phyloP scores from a whole-genome alignment of 1,140 invertebrate species.

The Aporrectodea caliginosa region DNA sequence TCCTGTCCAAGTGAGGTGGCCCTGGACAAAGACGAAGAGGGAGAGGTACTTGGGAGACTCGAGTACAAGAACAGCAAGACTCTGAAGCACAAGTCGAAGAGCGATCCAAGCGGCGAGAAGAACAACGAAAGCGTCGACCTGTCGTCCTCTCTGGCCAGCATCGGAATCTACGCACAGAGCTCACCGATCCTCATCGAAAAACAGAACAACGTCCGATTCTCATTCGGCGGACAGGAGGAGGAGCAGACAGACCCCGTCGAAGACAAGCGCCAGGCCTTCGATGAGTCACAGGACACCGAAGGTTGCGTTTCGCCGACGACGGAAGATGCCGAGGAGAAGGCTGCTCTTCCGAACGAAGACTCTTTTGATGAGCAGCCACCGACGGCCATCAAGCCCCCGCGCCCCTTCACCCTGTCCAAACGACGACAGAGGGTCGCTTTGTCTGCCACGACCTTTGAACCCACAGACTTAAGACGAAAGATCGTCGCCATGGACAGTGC shows the following conservation, averaged over 20 bases:
- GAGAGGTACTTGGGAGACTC: neutral
- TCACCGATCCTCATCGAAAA: neutral
- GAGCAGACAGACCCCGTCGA: neutral
- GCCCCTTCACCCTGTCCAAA: neutral
- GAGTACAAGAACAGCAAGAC: neutral
- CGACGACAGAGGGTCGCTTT: no score
- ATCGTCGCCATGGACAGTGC: no score
- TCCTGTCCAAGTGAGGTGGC: neutral
- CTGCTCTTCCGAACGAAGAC: neutral
- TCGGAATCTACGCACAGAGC: neutral
- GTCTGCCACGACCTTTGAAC: no score
- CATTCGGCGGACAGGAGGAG: neutral
- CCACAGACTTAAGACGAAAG: no score
- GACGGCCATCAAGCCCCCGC: no score
- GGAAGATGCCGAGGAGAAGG: neutral
- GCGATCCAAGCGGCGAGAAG: neutral
- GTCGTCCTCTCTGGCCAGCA: neutral
- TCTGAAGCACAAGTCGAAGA: neutral
- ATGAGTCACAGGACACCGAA: no score
- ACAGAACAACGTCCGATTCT: neutral
- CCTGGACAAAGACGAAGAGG: neutral
- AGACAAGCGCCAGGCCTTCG: no score
- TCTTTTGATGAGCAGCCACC: neutral
- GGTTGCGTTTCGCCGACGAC: neutral
- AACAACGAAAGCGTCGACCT: no score